These are phyloP conservation scores for Cairina moschata DNA, from an alignment of 2,113 vertebrate species.

Conservation along the genomic window DNA sequence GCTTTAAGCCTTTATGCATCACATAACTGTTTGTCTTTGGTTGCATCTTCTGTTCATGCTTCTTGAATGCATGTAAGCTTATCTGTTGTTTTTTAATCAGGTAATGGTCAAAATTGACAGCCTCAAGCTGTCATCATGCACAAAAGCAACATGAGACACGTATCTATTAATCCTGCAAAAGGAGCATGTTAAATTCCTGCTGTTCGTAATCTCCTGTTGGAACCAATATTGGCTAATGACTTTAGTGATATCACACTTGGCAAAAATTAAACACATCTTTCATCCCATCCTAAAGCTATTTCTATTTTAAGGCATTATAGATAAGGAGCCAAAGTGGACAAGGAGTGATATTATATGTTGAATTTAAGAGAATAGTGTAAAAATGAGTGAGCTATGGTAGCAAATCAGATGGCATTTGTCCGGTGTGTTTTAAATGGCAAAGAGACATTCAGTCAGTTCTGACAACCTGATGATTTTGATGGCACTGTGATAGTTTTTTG, in stretches of 20 bases:
- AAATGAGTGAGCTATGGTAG: not conserved
- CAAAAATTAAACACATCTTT: conserved; percentile 57
- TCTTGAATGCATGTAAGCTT: not conserved
- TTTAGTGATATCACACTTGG: not conserved
- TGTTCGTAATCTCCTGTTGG: not conserved
- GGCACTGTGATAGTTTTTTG: not conserved
- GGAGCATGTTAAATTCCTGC: not conserved
- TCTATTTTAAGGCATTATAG: not conserved
- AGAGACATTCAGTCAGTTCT: not conserved
- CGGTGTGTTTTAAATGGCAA: not conserved
- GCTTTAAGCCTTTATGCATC: not conserved
- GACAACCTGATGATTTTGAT: conserved; percentile 19
- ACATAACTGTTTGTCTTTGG: not conserved
- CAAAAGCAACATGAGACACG: not conserved
- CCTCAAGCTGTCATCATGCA: not conserved
- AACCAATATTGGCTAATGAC: conserved; percentile 29
- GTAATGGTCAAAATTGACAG: not conserved
- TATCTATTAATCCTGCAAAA: conserved; percentile 24
- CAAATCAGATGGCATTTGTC: not conserved
- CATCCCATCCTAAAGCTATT: conserved; percentile 33
- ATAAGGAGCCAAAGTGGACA: conserved; percentile 12
- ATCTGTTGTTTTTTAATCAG: not conserved
- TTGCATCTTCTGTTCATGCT: not conserved
- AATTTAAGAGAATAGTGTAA: conserved; percentile 7
- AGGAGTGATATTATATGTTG: not conserved